Conservation (phyloP, 1,140 invertebrate genomes). For the Lepidurus couesii region DNA sequence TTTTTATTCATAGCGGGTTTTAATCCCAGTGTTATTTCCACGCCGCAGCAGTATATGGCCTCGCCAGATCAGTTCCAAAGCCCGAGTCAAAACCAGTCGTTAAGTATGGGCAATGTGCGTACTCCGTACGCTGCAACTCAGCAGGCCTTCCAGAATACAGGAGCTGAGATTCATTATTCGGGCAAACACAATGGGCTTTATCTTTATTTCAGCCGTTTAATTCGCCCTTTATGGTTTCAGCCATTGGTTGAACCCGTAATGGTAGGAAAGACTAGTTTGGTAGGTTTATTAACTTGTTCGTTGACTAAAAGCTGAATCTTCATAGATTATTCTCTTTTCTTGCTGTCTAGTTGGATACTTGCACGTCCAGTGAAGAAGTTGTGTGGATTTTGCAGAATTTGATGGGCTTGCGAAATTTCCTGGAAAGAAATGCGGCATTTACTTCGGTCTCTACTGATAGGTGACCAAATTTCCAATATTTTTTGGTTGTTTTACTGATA, state of each 20-base stretch:
- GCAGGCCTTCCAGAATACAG: conserved; percentile 28
- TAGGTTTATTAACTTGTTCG: conserved; percentile 34
- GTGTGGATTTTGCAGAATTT: conserved; percentile 56
- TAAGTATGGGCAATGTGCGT: conserved; percentile 35
- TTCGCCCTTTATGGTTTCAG: conserved; percentile 70
- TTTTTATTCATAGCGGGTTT: conserved; percentile 38
- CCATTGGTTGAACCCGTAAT: conserved; percentile 37
- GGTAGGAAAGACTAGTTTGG: conserved; percentile 36
- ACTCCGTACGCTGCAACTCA: conserved; percentile 36
- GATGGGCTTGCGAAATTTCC: conserved; percentile 56
- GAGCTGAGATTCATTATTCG: conserved; percentile 55
- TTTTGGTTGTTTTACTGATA: not conserved
- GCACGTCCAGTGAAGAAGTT: conserved; percentile 53
- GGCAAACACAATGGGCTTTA: conserved; percentile 91
- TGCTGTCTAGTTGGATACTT: conserved; percentile 42
- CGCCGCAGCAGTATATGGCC: conserved; percentile 37
- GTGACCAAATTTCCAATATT: not conserved
- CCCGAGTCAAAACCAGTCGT: not conserved
- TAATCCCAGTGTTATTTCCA: conserved; percentile 42
- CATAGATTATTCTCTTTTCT: conserved; percentile 1
- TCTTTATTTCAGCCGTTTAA: conserved; percentile 76
- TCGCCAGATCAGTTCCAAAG: not conserved
- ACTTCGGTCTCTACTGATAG: not conserved
- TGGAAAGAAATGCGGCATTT: conserved; percentile 43
- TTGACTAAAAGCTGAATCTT: conserved; percentile 18